A percentile compares a stretch with the other conserved stretches of the same genome.
Evolutionary conservation across 2,888 invertebrate genomes (phyloP).

Genomic region (Tetanocera ferruginea): DNA sequence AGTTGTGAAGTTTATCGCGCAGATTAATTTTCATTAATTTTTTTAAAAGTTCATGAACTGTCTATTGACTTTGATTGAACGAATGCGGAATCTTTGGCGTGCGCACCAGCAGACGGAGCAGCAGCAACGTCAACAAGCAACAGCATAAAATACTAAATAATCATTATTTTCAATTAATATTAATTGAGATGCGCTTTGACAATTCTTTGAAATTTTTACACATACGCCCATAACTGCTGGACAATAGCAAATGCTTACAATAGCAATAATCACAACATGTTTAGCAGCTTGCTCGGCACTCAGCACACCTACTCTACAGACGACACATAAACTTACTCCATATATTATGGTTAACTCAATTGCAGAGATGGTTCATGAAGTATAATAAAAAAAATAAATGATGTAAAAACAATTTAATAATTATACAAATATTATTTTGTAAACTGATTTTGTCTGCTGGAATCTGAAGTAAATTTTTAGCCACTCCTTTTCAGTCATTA

Average conservation of each 20-base stretch:
- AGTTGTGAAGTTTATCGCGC: conserved; percentile 16
- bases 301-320: no score
- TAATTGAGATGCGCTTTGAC: conserved; percentile 67
- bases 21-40: conserved; percentile 39
- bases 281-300: no score
- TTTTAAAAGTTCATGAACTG: conserved; percentile 45
- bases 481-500: no score
- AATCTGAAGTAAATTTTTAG: no score
- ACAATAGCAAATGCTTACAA: neutral
- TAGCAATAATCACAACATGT: neutral
- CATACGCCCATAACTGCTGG: neutral
- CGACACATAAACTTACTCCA: no score
- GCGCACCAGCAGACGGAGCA: neutral
- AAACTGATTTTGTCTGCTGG: no score
- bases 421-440: no score
- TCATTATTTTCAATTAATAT: conserved; percentile 68
- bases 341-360: no score
- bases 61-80: conserved; percentile 46
- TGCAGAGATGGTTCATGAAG: no score
- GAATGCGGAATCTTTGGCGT: conserved; percentile 21
- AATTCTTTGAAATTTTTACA: conserved; percentile 40
- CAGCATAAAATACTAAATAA: conserved; percentile 48
- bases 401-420: no score
- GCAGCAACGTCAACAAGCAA: neutral
- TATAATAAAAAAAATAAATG: no score